Conservation (phyloP, 1,140 invertebrate species). For the Heliconius melpomene region DNA sequence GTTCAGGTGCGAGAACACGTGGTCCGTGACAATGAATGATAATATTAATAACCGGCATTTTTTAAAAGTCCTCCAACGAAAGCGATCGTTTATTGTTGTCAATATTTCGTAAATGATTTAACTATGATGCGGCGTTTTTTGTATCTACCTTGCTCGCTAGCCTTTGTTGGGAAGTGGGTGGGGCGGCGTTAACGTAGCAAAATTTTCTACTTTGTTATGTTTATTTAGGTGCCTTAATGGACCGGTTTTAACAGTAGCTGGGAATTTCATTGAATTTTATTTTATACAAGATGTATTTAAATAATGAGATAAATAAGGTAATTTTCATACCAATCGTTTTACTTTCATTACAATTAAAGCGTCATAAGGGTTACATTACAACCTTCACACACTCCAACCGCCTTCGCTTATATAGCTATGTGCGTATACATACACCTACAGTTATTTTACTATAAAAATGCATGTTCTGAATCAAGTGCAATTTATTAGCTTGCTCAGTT, state of each 20-base stretch:
- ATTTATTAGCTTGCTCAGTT: constrained; percentile 53
- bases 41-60: constrained; percentile 80
- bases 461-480: constrained; percentile 47
- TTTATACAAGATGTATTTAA: constrained; percentile 25
- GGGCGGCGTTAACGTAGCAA: constrained; percentile 62
- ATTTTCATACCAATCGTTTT: neutral
- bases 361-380: constrained; percentile 28
- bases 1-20: constrained; percentile 78
- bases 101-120: constrained; percentile 80
- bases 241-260: constrained; percentile 65
- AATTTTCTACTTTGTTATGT: constrained; percentile 70
- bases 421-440: constrained; percentile 5
- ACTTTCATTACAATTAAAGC: constrained; percentile 12
- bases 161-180: constrained; percentile 63
- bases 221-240: constrained; percentile 76
- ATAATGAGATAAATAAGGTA: constrained; percentile 17
- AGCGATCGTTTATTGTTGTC: constrained; percentile 77
- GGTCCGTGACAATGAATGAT: constrained; percentile 74
- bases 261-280: constrained; percentile 43
- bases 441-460: constrained; percentile 42
- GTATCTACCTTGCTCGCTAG: constrained; percentile 54
- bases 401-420: constrained; percentile 21
- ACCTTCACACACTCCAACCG: constrained; percentile 22
- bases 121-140: constrained; percentile 76
- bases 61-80: constrained; percentile 70